These are phyloP conservation scores for Molorchus minor DNA, from an alignment of 2,888 invertebrate species.

Conservation along the genomic window DNA sequence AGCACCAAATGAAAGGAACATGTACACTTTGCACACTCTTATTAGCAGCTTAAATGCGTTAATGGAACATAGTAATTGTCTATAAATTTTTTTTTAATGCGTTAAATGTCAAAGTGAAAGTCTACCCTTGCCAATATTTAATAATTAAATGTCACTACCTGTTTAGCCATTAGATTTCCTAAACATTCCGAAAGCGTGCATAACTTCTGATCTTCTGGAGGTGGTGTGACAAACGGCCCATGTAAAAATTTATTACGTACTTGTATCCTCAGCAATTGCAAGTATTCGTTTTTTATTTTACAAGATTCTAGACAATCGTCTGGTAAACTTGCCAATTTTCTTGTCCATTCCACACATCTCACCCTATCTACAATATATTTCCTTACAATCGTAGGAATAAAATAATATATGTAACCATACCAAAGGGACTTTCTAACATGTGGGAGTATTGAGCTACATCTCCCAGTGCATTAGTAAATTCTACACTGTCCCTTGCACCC, in stretches of 20 bases:
- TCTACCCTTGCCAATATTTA: no score
- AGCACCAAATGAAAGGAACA: no score
- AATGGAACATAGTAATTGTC: no score
- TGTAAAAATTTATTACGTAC: constrained; percentile 63
- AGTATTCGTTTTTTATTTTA: constrained; percentile 65
- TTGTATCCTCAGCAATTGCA: constrained; percentile 65
- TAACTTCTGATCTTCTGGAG: constrained; percentile 58
- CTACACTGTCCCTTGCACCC: constrained; percentile 59
- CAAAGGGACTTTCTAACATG: constrained; percentile 57
- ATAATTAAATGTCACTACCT: constrained; percentile 42
- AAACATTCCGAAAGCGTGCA: constrained; percentile 63
- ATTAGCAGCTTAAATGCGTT: no score
- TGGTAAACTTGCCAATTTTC: constrained; percentile 62
- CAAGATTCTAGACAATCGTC: constrained; percentile 62
- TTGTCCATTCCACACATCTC: constrained; percentile 65
- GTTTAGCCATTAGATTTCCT: constrained; percentile 59
- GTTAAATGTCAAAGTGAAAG: no score
- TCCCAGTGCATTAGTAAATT: constrained; percentile 59
- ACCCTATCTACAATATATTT: constrained; percentile 62
- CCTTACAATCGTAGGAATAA: constrained; percentile 9
- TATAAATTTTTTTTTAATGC: no score
- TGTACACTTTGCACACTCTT: no score
- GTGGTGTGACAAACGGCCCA: constrained; percentile 64
- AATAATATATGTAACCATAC: constrained; percentile 43
- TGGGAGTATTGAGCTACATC: constrained; percentile 59